Conservation (phyloP, 64 coral and sea anemone genomes). For the Actinia tenebrosa region DNA sequence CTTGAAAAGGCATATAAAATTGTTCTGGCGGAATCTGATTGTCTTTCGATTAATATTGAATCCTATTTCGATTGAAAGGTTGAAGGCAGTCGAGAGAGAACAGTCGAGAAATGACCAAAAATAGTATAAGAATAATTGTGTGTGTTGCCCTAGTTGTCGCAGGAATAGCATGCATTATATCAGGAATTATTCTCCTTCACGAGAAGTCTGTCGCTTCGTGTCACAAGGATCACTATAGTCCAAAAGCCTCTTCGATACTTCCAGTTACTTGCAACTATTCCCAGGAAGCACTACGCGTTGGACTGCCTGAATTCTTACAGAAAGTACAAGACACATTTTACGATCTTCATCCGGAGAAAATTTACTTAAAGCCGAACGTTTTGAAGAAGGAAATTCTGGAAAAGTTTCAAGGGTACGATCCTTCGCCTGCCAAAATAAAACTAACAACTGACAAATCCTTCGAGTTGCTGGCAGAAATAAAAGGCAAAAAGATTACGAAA, state of each 20-base stretch:
- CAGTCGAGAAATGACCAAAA: too few species aligned
- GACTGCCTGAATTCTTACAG: constrained; percentile 18
- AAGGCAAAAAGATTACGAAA: not conserved
- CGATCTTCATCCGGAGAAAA: constrained; percentile 7
- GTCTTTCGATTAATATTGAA: too few species aligned
- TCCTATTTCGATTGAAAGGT: too few species aligned
- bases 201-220: not conserved
- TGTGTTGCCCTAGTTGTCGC: too few species aligned
- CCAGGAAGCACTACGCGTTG: constrained; percentile 10
- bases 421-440: constrained; percentile 1
- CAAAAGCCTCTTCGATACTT: too few species aligned
- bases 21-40: too few species aligned
- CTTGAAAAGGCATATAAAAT: too few species aligned
- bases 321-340: constrained; percentile 28
- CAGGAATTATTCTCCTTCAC: not conserved
- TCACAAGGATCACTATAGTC: too few species aligned
- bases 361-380: not conserved
- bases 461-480: constrained; percentile 16
- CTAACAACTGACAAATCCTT: constrained; percentile 11
- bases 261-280: not conserved
- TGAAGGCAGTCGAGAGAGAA: too few species aligned
- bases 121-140: too few species aligned
- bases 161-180: too few species aligned
- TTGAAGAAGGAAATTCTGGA: not conserved
- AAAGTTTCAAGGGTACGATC: constrained; percentile 21